Conservation (phyloP, 2,113 vertebrate species). For the Stomatorhinus ivindoensis region DNA sequence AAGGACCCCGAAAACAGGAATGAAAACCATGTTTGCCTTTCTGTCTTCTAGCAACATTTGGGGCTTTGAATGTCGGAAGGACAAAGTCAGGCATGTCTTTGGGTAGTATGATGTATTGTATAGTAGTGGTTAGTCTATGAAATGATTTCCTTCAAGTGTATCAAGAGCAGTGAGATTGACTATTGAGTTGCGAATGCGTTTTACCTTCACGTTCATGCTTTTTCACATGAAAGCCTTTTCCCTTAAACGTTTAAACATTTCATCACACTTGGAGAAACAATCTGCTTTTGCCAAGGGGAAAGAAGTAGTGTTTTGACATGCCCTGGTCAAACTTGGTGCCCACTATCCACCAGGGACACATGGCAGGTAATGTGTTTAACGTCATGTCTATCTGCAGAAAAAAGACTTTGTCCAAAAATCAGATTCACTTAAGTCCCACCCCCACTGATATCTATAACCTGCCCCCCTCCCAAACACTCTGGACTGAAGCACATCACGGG, state of each 20-base stretch:
- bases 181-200: not conserved
- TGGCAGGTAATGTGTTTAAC: not conserved
- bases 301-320: not conserved
- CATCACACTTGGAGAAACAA: not conserved
- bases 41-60: not conserved
- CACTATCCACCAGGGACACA: not conserved
- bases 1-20: not conserved
- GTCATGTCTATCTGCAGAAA: not conserved
- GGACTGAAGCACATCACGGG: slow-evolving; percentile 4
- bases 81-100: not conserved
- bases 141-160: not conserved
- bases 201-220: not conserved
- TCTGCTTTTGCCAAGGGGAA: not conserved
- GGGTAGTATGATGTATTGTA: not conserved
- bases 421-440: not conserved
- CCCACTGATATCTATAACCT: not conserved
- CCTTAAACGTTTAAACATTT: not conserved
- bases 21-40: not conserved
- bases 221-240: not conserved
- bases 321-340: not conserved
- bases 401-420: not conserved
- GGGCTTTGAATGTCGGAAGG: not conserved
- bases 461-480: not conserved
- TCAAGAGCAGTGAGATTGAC: not conserved
- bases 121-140: not conserved